Conservation (phyloP, 2,888 invertebrate genomes). For the Drosophila anomalata region DNA sequence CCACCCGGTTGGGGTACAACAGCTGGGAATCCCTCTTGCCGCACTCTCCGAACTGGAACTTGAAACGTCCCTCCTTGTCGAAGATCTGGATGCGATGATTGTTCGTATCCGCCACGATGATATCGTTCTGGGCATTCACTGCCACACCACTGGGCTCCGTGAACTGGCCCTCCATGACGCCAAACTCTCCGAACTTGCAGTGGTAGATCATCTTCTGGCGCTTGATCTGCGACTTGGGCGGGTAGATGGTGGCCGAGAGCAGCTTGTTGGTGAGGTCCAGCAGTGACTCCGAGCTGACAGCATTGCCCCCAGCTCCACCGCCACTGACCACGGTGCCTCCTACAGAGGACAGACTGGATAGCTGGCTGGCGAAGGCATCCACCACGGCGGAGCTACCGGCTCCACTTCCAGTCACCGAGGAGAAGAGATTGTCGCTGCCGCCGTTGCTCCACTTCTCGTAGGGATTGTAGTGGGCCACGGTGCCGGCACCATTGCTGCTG, state of each 20-base stretch:
- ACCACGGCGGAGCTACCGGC: constrained; percentile 80
- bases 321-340: constrained; percentile 37
- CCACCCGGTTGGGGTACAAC: constrained; percentile 98
- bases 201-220: constrained; percentile 99
- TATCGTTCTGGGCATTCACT: constrained; percentile 99
- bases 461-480: constrained; percentile 86
- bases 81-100: constrained; percentile 99
- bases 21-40: constrained; percentile 99
- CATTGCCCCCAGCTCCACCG: constrained; percentile 24
- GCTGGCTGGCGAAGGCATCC: constrained; percentile 73
- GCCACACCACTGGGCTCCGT: constrained; percentile 99
- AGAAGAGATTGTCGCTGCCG: constrained; percentile 91
- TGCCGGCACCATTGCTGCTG: constrained; percentile 23
- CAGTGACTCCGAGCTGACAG: constrained; percentile 85
- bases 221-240: constrained; percentile 98
- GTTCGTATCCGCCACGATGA: constrained; percentile 99
- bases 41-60: constrained; percentile 99
- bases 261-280: constrained; percentile 95
- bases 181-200: constrained; percentile 99
- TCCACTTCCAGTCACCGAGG: constrained; percentile 81
- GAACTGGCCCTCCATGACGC: constrained; percentile 99
- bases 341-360: constrained; percentile 46
- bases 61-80: constrained; percentile 99
- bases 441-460: constrained; percentile 99
- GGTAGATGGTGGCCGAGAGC: constrained; percentile 94